Conservation (phyloP, 2,113 vertebrate genomes). For the Nycticorax nycticorax region DNA sequence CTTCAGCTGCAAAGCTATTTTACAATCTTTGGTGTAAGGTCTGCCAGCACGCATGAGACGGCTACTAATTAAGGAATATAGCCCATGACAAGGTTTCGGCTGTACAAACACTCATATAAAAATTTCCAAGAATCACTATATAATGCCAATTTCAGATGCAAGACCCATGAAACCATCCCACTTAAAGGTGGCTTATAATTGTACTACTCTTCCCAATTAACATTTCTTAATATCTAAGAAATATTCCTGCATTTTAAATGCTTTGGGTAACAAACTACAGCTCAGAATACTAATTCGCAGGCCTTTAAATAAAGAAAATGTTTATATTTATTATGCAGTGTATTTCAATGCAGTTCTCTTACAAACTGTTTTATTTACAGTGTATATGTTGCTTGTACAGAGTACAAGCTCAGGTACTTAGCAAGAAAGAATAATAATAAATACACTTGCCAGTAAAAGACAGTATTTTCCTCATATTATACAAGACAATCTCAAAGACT, state of each 20-base stretch:
- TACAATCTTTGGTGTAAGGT: background rate
- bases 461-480: background rate
- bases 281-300: background rate
- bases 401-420: background rate
- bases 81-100: background rate
- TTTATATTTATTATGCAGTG: background rate
- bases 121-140: background rate
- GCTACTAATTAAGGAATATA: background rate
- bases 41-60: background rate
- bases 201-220: background rate
- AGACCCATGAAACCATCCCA: background rate
- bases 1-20: background rate
- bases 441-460: background rate
- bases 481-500: background rate
- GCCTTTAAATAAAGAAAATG: background rate
- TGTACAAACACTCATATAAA: background rate
- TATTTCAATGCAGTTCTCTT: background rate
- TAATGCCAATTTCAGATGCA: background rate
- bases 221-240: background rate
- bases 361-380: background rate
- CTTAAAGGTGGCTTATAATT: background rate
- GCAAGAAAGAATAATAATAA: background rate
- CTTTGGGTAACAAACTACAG: background rate
- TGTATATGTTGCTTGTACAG: background rate
- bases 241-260: background rate